These are phyloP conservation scores for Agrilus biguttatus DNA, from an alignment of 2,888 invertebrate species.

Conservation along the genomic window DNA sequence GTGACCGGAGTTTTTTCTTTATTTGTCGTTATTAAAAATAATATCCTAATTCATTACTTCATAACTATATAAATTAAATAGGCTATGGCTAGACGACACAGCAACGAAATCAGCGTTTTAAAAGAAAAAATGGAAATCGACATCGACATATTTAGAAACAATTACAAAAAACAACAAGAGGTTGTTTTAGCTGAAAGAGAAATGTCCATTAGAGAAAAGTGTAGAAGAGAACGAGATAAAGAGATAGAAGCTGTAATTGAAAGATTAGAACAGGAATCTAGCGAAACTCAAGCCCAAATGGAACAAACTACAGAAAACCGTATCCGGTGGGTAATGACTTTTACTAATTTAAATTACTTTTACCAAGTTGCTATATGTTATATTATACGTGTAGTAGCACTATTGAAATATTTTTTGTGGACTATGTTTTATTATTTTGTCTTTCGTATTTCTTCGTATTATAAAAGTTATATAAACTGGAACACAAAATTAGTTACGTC, in stretches of 20 bases:
- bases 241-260: constrained; percentile 65
- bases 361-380: too few species aligned
- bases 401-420: too few species aligned
- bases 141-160: constrained; percentile 48
- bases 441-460: too few species aligned
- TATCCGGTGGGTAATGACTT: constrained; percentile 17
- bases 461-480: too few species aligned
- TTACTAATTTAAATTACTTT: not conserved
- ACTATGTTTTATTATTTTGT: too few species aligned
- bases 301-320: constrained; percentile 45
- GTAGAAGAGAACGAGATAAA: constrained; percentile 57
- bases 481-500: too few species aligned
- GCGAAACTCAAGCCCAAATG: constrained; percentile 40
- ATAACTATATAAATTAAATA: constrained; percentile 3
- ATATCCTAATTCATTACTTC: too few species aligned
- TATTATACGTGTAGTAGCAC: too few species aligned
- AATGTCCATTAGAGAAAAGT: constrained; percentile 50
- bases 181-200: constrained; percentile 49
- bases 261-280: constrained; percentile 51
- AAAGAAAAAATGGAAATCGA: constrained; percentile 46
- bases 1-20: too few species aligned
- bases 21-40: too few species aligned
- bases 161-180: constrained; percentile 46
- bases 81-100: constrained; percentile 32
- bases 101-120: constrained; percentile 38